Base-by-base conservation (phyloP, 2,113 vertebrate species). In the Rissa tridactyla region DNA sequence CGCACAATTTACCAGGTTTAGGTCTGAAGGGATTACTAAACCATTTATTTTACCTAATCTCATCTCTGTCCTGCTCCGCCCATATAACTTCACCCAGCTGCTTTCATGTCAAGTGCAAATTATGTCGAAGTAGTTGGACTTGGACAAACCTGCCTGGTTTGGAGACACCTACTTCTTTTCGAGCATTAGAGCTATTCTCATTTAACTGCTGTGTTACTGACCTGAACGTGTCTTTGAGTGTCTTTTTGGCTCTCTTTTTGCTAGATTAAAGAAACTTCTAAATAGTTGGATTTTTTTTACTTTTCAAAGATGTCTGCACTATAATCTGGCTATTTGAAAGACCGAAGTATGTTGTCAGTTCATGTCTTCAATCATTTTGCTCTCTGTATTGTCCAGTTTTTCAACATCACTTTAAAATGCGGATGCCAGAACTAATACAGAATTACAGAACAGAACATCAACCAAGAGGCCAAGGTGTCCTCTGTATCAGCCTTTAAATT, bases 81-180 rank as follows among this genome's bases (percentile, higher is more conserved):
- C 26, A 6, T 0, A 32, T 20, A 20, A 58, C 5, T 69, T n/a
- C 11, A 23, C 27, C 5, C 2, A 2, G 17, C 2, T 83, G 23
- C 68, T n/a, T 69, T 47, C 34, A 47, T 5, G 7, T 23, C 19
- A 21, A 32, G 19, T 16, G 29, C 26, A 70, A 46, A 38, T 65
- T 27, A 42, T 72, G 23, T 26, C 25, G 11, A 52, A n/a, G 13
- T 34, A 49, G 21, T 49, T 54, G 60, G 62, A 38, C n/a, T 57
- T 82, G 15, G n/a, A 22, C 15, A 57, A 23, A 6, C 11, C 25
- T 32, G 30, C 65, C 54, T 46, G 15, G 3, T 62, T 8, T 34
- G 11, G 27, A 38, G 8, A 11, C 2, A 11, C 10, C 0, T 0
- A 0, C 36, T 52, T n/a, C 51, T n/a, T 84, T 11, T 2, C 20